Percentiles rank a stretch among this genome's conserved stretches.
Conservation (phyloP, 2,113 vertebrate genomes). For the Pongo pygmaeus region DNA sequence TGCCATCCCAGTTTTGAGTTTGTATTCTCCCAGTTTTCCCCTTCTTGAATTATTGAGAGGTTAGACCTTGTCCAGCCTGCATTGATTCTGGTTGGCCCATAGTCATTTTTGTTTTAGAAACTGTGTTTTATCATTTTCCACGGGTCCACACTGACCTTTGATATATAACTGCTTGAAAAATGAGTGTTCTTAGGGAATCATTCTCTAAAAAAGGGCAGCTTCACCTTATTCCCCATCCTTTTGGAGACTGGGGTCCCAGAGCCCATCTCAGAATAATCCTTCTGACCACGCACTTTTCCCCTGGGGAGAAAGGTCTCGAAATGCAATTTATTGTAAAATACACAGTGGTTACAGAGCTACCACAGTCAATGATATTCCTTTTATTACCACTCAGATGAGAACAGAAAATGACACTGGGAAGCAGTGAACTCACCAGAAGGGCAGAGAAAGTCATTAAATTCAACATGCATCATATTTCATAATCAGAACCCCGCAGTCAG, state of each 20-base stretch:
- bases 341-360: constrained; percentile 83
- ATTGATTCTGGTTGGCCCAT: background rate
- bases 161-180: constrained; percentile 69
- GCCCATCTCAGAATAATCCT: constrained; percentile 76
- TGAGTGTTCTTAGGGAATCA: constrained; percentile 46
- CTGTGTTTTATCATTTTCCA: background rate
- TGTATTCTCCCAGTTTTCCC: background rate
- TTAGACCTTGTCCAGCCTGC: background rate
- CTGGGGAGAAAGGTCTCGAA: constrained; percentile 82
- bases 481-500: constrained; percentile 86
- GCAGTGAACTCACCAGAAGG: constrained; percentile 87
- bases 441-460: constrained; percentile 88
- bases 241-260: constrained; percentile 61
- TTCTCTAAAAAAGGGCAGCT: constrained; percentile 58
- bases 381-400: constrained; percentile 88
- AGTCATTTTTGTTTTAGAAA: background rate
- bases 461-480: constrained; percentile 89
- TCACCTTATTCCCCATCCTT: constrained; percentile 56
- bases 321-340: constrained; percentile 87
- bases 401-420: constrained; percentile 87
- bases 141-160: constrained; percentile 64
- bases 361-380: constrained; percentile 85
- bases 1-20: background rate
- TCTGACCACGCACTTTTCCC: constrained; percentile 77
- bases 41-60: background rate